Base-by-base conservation (phyloP, 2,797 vertebrate genomes). In the Psittacula echo region DNA sequence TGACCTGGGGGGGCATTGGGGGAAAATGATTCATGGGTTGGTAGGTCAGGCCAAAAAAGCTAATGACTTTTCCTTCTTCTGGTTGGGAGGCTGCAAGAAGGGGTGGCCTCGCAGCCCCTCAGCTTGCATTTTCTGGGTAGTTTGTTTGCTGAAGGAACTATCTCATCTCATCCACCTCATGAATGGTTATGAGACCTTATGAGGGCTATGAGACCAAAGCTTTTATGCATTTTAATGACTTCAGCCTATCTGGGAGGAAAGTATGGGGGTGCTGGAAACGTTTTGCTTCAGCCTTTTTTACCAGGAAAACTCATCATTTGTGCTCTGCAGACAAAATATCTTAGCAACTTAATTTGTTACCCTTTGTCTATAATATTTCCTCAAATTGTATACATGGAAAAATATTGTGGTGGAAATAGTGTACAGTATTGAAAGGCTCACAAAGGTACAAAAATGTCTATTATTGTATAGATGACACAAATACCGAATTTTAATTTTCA, bases 401-500 rank as follows among this genome's bases (percentile, higher is more conserved):
- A 88, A 67, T 32, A 29, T 13, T 13, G 13, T 73, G 22, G 89
- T 91, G 89, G 68, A 89, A 87, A 41, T 11, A 78, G 10, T 0
- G 4, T 45, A 14, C 75, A 5, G 1, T 50, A 41, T 39, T 83
- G 48, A 82, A 90, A 80, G 45, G 11, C 32, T 89, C 5, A 6
- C 10, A 84, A 29, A 88, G n/a, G n/a, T 86, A 54, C 61, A 75
- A 78, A 79, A 74, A 61, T 2, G 0, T 60, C 20, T 66, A 37
- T 60, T 60, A 37, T 26, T 60, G n/a, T 17, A 24, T 60, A 26
- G 23, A 26, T 0, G 34, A 37, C 26, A 26, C 58, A 60, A 26
- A 79, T 54, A 7, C 26, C 85, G 39, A 85, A 10, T 96, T 94
- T 95, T 96, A 47, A 93, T 97, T 97, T 97, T 87, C 95, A 98